Evolutionary conservation across 2,888 invertebrate species (phyloP), one percentile per base, ranked within the genome.

Genomic region (Teinopalpus imperialis): DNA sequence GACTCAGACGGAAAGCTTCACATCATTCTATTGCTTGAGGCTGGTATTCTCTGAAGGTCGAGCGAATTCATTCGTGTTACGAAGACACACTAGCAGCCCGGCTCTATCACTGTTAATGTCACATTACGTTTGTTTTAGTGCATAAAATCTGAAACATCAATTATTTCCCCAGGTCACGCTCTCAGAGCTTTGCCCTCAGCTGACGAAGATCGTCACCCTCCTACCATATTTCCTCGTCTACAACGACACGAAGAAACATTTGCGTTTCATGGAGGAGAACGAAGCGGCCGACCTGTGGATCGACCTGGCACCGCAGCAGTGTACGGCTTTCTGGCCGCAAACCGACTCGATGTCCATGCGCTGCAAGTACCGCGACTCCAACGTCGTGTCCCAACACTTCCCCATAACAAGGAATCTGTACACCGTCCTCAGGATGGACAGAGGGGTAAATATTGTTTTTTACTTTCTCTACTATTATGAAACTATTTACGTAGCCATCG

Each of bases 221-320:
- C 85, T 94, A 29, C 95, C 96, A 0, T 94, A 94, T 78, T 95
- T 95, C 78, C 85, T 95, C 45, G 92, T 96, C 0, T 90, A 90
- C 56, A 96, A 96, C 75, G 91, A 92, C 57, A 93, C 93, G 0
- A 90, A 90, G 52, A 91, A 80, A 1, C 77, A 82, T 48, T 59
- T 89, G 4, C 78, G 95, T 42, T 95, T 93, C 80, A 95, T 96
- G 95, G 95, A 96, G 66, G 94, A 94, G 71, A 95, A 95, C 64
- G 95, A 95, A 66, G 91, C 93, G 27, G 94, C 95, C 0, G 96
- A 96, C 75, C 82, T 96, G 5, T 96, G 95, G 96, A 91, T 93
- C 37, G 95, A 95, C 78, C 79, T 95, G 9, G 79, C 90, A 0
- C 92, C 94, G 0, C 90, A 90, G 49, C 93, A 94, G 74, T 93